Percentiles rank a stretch among this genome's conserved stretches.
phyloP scores from a whole-genome alignment of 1,140 invertebrate genomes.

The Cephus cinctus region DNA sequence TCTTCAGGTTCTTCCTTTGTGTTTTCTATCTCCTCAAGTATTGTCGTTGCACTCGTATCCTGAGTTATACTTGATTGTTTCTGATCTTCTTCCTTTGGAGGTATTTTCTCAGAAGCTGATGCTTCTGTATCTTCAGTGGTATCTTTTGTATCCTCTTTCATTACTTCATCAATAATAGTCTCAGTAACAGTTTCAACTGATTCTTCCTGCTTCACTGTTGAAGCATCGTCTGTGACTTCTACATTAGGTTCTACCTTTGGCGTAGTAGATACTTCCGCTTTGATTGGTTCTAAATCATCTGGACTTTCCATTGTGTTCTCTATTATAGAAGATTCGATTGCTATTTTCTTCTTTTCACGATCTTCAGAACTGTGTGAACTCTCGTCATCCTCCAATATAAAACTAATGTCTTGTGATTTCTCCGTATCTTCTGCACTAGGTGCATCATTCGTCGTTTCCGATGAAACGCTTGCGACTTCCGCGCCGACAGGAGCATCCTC shows the following conservation, averaged over 20 bases:
- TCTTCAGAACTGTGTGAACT: constrained; percentile 18
- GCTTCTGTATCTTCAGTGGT: constrained; percentile 20
- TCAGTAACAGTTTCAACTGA: constrained; percentile 17
- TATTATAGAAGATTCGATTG: constrained; percentile 17
- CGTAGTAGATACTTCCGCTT: constrained; percentile 5
- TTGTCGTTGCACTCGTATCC: background rate
- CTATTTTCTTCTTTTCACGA: constrained; percentile 25
- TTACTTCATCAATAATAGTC: constrained; percentile 19
- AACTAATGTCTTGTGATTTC: constrained; percentile 39
- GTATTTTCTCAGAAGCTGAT: too few relatives aligned
- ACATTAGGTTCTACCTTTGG: constrained; percentile 1
- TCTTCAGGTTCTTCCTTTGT: constrained; percentile 23
- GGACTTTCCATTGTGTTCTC: constrained; percentile 26
- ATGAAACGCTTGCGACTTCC: constrained; percentile 30
- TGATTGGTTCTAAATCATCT: constrained; percentile 28
- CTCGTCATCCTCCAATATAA: constrained; percentile 37
- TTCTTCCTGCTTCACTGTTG: constrained; percentile 13
- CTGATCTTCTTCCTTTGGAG: too few relatives aligned
- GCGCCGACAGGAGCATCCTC: constrained; percentile 26
- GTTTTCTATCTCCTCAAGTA: constrained; percentile 22
- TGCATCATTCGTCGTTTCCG: constrained; percentile 30
- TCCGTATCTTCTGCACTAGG: constrained; percentile 32
- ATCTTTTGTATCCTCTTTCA: constrained; percentile 27
- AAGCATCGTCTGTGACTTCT: constrained; percentile 16
- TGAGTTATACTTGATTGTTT: too few relatives aligned